A percentile compares a stretch with the other conserved stretches of the same genome.
phyloP scores from a whole-genome alignment of 2,888 invertebrate species.

The Allolobophora icterica region DNA sequence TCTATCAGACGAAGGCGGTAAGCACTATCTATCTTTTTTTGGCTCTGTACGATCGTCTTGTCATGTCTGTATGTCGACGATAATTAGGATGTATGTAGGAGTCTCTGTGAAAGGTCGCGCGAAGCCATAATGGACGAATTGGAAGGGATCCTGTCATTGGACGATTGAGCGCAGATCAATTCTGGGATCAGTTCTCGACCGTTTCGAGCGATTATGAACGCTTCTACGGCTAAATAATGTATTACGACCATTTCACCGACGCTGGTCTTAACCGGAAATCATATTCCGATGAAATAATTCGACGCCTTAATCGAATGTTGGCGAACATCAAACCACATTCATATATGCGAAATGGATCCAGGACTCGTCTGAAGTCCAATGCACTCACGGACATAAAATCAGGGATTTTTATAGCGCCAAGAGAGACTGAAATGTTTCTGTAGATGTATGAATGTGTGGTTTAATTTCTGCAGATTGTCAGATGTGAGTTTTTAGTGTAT shows the following conservation, averaged over 20 bases:
- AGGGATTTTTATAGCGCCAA: neutral
- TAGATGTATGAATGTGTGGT: too few relatives aligned
- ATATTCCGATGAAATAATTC: neutral
- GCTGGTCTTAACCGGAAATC: neutral
- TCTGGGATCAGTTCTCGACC: neutral
- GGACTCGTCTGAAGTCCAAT: neutral
- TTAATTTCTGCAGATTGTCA: too few relatives aligned
- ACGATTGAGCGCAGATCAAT: constrained; percentile 1
- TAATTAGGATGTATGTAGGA: neutral
- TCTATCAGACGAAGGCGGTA: neutral
- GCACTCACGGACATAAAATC: neutral
- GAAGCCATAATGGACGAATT: constrained; percentile 2
- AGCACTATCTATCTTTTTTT: neutral
- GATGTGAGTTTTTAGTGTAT: too few relatives aligned
- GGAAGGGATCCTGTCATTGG: neutral
- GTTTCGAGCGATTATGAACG: neutral
- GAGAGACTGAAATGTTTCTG: neutral
- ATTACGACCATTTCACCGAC: neutral
- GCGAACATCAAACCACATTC: neutral
- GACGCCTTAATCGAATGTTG: neutral
- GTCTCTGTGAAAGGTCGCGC: neutral
- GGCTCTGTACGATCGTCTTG: too few relatives aligned
- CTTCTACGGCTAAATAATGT: neutral
- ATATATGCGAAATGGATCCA: neutral
- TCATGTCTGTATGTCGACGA: neutral